Percentiles rank a stretch among this genome's conserved stretches.
Conservation (phyloP, 1,140 invertebrate species). For the Nasonia giraulti region DNA sequence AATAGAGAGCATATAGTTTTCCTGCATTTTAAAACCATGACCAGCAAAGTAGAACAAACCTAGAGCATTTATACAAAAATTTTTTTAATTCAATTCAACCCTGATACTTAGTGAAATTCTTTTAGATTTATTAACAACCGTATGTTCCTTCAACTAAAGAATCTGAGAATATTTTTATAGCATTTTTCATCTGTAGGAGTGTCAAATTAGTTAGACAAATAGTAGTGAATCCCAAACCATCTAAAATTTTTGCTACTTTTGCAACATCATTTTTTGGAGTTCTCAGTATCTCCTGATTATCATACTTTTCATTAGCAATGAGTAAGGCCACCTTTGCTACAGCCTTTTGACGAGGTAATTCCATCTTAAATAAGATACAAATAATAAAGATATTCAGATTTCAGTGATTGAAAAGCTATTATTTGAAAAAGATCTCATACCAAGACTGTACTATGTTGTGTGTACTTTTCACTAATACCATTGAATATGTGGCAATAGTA, state of each 20-base stretch:
- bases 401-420: constrained; percentile 16
- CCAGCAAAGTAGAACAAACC: constrained; percentile 70
- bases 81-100: constrained; percentile 11
- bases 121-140: constrained; percentile 54
- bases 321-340: constrained; percentile 67
- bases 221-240: constrained; percentile 67
- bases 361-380: constrained; percentile 54
- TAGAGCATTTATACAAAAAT: constrained; percentile 47
- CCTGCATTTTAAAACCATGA: constrained; percentile 71
- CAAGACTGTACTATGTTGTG: constrained; percentile 56
- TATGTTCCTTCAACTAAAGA: constrained; percentile 63
- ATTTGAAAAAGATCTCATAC: constrained; percentile 52
- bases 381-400: constrained; percentile 4
- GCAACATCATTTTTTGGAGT: constrained; percentile 67
- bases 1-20: constrained; percentile 67
- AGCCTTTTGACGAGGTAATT: constrained; percentile 61
- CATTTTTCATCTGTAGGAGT: constrained; percentile 65
- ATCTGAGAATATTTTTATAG: constrained; percentile 62
- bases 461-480: constrained; percentile 58
- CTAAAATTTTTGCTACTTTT: constrained; percentile 63
- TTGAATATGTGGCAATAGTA: constrained; percentile 64
- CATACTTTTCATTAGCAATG: constrained; percentile 67
- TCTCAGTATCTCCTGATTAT: constrained; percentile 57
- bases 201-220: constrained; percentile 64
- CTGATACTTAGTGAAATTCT: not conserved